These are phyloP conservation scores for Ciona savignyi DNA, from an alignment of 23 tunicate genomes.

Conservation along the genomic window DNA sequence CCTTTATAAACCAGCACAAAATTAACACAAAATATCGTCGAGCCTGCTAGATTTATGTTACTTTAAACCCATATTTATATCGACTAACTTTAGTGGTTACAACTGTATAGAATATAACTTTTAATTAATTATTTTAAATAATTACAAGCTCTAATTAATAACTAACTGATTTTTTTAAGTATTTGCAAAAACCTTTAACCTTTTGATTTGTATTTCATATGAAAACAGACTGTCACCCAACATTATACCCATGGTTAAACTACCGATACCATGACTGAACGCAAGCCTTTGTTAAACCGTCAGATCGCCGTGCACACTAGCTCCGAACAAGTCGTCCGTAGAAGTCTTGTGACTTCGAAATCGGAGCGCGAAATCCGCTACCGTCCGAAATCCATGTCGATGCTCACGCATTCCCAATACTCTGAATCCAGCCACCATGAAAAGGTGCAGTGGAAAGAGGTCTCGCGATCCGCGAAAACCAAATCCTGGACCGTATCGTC, in stretches of 20 bases:
- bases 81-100: no score
- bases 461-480: neutral
- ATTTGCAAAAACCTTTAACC: no score
- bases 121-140: no score
- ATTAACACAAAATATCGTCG: no score
- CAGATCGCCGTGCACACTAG: no score
- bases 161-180: no score
- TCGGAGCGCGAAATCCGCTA: neutral
- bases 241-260: neutral
- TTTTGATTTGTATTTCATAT: no score
- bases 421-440: neutral
- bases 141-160: no score
- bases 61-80: no score
- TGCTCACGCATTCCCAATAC: conserved; percentile 1
- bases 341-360: neutral
- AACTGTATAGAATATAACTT: no score
- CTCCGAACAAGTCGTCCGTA: neutral
- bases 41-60: no score
- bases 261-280: conserved; percentile 2
- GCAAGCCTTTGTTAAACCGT: neutral
- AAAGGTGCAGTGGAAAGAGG: neutral
- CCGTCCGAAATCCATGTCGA: conserved; percentile 23
- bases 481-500: neutral
- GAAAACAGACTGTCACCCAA: neutral
- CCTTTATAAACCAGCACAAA: no score